Conservation (phyloP, 2,113 vertebrate genomes). For the Pomatostomus ruficeps region DNA sequence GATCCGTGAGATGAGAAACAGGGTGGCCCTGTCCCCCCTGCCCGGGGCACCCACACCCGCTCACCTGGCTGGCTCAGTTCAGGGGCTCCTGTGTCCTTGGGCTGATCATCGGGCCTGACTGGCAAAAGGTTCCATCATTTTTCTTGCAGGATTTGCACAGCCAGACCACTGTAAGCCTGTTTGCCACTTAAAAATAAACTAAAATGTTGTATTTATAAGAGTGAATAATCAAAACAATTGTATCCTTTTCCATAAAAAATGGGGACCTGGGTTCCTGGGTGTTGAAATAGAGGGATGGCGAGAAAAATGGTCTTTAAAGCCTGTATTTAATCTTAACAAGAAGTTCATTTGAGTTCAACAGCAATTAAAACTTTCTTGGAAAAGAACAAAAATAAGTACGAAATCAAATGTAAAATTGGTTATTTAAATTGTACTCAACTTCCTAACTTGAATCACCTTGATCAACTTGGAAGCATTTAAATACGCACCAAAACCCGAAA, state of each 20-base stretch:
- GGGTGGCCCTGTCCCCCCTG: rapidly evolving
- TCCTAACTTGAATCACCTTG: background rate
- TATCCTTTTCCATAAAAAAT: background rate
- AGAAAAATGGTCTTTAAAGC: background rate
- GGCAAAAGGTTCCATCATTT: background rate
- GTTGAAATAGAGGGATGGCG: background rate
- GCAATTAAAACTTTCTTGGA: background rate
- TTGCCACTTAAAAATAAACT: background rate
- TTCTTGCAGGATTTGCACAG: background rate
- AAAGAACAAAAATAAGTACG: background rate
- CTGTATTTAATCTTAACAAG: background rate
- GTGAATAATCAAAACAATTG: background rate
- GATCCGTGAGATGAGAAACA: rapidly evolving
- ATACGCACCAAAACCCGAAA: background rate
- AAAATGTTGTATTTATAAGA: background rate
- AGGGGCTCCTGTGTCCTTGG: background rate
- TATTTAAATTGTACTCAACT: background rate
- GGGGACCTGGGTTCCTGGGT: background rate
- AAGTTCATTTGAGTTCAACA: background rate
- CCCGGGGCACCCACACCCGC: background rate
- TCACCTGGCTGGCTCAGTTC: background rate
- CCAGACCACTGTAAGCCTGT: background rate
- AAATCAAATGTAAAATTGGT: background rate
- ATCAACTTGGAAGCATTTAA: background rate
- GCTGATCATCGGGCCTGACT: rapidly evolving